Evolutionary conservation across 2,113 vertebrate genomes (phyloP).

Genomic region (Anoura caudifer): DNA sequence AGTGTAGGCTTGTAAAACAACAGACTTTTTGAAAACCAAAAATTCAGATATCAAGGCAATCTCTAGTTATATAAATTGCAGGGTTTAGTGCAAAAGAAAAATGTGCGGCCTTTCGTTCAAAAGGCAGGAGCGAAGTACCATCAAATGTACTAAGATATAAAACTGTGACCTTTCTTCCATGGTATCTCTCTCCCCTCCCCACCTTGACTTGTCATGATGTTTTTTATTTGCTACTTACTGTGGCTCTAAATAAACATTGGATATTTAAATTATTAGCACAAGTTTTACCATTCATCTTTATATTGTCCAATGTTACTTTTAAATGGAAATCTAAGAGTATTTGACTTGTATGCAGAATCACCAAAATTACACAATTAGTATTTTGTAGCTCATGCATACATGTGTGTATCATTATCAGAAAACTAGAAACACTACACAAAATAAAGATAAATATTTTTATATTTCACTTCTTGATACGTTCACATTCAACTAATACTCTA

Average conservation of each 20-base stretch:
- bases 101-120: neutral
- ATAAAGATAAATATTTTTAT: neutral
- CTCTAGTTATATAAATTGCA: slow-evolving; percentile 56
- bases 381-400: neutral
- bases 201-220: neutral
- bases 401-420: neutral
- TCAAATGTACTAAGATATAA: neutral
- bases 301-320: slow-evolving; percentile 11
- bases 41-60: slow-evolving; percentile 80
- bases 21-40: slow-evolving; percentile 80
- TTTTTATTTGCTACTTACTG: neutral
- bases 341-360: neutral
- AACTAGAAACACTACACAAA: neutral
- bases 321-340: neutral
- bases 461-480: neutral
- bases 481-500: neutral
- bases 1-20: slow-evolving; percentile 80
- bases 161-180: neutral
- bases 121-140: neutral
- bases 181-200: neutral
- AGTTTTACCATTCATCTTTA: slow-evolving; percentile 6
- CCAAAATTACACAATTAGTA: neutral
- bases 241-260: neutral
- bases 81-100: slow-evolving; percentile 9
- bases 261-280: neutral